Base-by-base conservation (phyloP, 1,140 invertebrate species). In the Samia ricini region DNA sequence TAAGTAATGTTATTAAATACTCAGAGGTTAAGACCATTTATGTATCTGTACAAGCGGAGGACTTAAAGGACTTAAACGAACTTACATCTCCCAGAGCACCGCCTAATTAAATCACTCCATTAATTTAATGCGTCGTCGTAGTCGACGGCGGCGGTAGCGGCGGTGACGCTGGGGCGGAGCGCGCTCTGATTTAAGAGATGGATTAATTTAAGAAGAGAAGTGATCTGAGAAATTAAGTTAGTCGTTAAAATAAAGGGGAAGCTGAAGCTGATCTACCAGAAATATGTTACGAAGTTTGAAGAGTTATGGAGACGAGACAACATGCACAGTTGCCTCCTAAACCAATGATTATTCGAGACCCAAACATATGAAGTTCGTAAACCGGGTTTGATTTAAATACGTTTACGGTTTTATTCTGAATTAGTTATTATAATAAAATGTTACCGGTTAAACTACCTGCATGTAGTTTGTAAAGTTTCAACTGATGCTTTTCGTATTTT, bases 71-170 rank as follows among this genome's bases (percentile, higher is more conserved):
- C 15, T 42, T 15, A 42, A 42, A 42, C 33, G 33, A 15, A 42
- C 33, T 42, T 15, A 15, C 33, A 42, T 42, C 33, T 42, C 33
- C 1, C 33, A 15, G 33, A 42, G 33, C 33, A 42, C 33, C 33
- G 33, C 33, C 33, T 61, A 61, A 61, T 61, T 54, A 61, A 61
- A 61, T 61, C 60, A 54, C 60, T 5, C 60, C 59, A 61, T 61
- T 61, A 54, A 54, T 54, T 61, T 54, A 52, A 61, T 61, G 60
- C 33, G 33, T 15, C 33, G 8, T 42, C 33, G 33, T 7, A 10
- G 33, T 10, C 33, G 33, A 8, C 26, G 3, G 26, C 26, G 26
- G 33, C 33, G n/a, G n/a, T n/a, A n/a, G n/a, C n/a, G n/a, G n/a
- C n/a, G n/a, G n/a, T n/a, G n/a, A n/a, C n/a, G n/a, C n/a, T n/a